Evolutionary conservation across 2,888 invertebrate species (phyloP), one percentile per base, ranked within the genome.

Genomic region (Poecilus cupreus): DNA sequence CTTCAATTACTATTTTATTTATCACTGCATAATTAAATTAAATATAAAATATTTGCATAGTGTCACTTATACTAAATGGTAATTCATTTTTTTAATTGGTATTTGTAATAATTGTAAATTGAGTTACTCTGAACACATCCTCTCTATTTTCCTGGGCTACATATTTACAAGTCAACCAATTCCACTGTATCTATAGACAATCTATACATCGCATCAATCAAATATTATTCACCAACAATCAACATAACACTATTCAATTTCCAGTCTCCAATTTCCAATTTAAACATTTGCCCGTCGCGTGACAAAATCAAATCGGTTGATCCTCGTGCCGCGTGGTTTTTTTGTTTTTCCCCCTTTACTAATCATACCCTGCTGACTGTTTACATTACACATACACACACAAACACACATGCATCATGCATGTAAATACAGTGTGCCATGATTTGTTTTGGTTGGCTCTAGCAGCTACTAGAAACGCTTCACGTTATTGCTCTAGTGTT

Each of bases 251-350:
- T 43, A 43, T 43, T 43, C 8, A 43, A 43, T 43, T 43, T 43
- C 4, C 3, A 0, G 0, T 43, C 13, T 43, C 10, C 43, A 43
- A 43, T n/a, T n/a, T 43, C 11, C 22, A 54, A 54, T 54, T 54
- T 54, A 54, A 54, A 43, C 3, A 54, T 22, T 18, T 22, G 8
- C n/a, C 22, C 2, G 10, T 54, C 54, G 54, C 54, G 54, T 54
- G 54, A 54, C 54, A 54, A 54, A 54, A 54, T 54, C 54, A 54
- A 54, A 54, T 54, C 54, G 22, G 22, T 22, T 22, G 10, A 43
- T 43, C 43, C 43, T 54, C 22, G 20, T 22, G 54, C 54, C 11
- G 11, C 11, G 22, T 54, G 8, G 11, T 22, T 18, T 54, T 22
- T 54, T 22, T 22, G 13, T 54, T 54, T 54, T 54, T 54, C 54